These are phyloP conservation scores for Ceratoteleas bidentatus DNA, from an alignment of 1,140 invertebrate genomes.

Conservation along the genomic window DNA sequence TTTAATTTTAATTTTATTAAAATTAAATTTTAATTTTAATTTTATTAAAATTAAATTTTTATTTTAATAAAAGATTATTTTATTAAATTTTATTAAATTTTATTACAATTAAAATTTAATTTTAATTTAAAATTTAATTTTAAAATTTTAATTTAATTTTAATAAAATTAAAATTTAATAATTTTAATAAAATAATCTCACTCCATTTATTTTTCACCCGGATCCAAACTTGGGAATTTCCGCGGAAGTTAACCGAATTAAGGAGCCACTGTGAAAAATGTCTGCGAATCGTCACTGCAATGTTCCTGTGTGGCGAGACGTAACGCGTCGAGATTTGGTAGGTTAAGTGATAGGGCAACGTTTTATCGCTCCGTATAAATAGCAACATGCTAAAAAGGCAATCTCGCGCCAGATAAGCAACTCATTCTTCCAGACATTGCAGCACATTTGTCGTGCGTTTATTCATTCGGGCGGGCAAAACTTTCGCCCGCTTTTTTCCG, in stretches of 20 bases:
- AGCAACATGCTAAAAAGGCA: conserved; percentile 29
- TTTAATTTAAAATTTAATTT: no score
- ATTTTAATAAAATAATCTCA: no score
- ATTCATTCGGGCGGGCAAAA: conserved; percentile 7
- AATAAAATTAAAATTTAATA: no score
- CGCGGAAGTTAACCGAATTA: conserved; percentile 41
- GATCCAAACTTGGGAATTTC: neutral
- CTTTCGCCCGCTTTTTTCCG: neutral
- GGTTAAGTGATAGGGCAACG: conserved; percentile 48
- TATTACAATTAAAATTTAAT: no score
- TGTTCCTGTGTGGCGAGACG: conserved; percentile 23
- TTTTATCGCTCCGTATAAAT: conserved; percentile 33
- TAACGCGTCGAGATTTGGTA: conserved; percentile 39
- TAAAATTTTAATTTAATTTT: no score
- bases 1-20: no score
- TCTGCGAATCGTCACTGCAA: conserved; percentile 20
- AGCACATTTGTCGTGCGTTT: conserved; percentile 2
- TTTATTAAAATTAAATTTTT: no score
- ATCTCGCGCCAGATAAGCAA: conserved; percentile 12
- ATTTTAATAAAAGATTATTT: no score
- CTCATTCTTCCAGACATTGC: neutral
- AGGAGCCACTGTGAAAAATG: conserved; percentile 41
- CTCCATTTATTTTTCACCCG: no score
- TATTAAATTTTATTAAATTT: no score
- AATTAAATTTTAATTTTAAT: no score